Percentiles rank a stretch among this genome's conserved stretches.
Conservation (phyloP, 2,797 vertebrate species). For the Premnoplex brunnescens region DNA sequence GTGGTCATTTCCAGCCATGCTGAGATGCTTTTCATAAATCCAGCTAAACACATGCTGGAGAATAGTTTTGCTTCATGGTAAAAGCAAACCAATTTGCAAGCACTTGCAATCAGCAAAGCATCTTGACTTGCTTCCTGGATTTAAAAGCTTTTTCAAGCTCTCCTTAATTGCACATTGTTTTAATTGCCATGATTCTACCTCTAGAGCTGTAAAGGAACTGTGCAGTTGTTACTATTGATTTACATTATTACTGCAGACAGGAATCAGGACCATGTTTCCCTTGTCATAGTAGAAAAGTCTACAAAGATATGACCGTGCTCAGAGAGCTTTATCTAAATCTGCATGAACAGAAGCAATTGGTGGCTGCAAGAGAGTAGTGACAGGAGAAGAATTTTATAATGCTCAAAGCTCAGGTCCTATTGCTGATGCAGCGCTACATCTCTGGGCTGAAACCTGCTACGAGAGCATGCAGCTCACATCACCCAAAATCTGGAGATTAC, state of each 20-base stretch:
- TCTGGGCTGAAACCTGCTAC: background rate
- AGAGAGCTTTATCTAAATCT: background rate
- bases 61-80: background rate
- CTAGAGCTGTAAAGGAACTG: background rate
- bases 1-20: background rate
- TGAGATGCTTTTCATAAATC: background rate
- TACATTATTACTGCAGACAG: background rate
- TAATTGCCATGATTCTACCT: background rate
- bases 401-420: background rate
- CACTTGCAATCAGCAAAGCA: conserved; percentile 8
- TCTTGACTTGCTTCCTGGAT: conserved; percentile 23
- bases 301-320: background rate
- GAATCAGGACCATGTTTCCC: background rate
- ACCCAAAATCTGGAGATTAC: background rate
- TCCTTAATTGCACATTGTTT: conserved; percentile 24
- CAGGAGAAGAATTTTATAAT: background rate
- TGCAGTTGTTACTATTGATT: background rate
- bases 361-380: background rate
- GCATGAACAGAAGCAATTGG: background rate
- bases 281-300: background rate
- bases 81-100: conserved; percentile 20
- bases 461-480: background rate
- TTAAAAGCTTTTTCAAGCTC: conserved; percentile 39
- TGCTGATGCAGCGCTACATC: background rate
- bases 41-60: background rate